Conservation (phyloP, 2,797 vertebrate genomes). For the Lerista edwardsae region DNA sequence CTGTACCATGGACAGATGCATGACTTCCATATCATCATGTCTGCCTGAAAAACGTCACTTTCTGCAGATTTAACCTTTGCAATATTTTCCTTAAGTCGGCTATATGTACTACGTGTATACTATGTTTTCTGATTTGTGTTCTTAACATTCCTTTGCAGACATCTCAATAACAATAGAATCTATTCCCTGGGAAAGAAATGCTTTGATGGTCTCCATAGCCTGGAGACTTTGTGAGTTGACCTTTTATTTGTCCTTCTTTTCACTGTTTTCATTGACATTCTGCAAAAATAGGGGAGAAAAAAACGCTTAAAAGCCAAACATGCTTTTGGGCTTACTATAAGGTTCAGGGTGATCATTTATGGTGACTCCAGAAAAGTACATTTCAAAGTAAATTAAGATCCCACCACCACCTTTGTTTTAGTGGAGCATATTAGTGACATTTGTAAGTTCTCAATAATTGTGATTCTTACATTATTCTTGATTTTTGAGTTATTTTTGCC, state of each 20-base stretch:
- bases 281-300: slow-evolving; percentile 53
- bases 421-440: slow-evolving; percentile 19
- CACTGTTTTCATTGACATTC: slow-evolving; percentile 79
- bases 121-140: slow-evolving; percentile 69
- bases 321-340: slow-evolving; percentile 68
- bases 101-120: slow-evolving; percentile 59
- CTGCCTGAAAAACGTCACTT: slow-evolving; percentile 51
- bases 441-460: slow-evolving; percentile 10
- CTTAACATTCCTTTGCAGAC: slow-evolving; percentile 83
- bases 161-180: slow-evolving; percentile 98
- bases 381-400: slow-evolving; percentile 30
- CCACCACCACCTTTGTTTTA: slow-evolving; percentile 46
- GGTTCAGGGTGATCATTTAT: slow-evolving; percentile 65
- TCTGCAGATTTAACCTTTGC: slow-evolving; percentile 66
- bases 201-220: slow-evolving; percentile 92
- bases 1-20: slow-evolving; percentile 41
- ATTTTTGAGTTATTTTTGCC: background rate
- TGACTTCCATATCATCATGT: slow-evolving; percentile 68
- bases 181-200: slow-evolving; percentile 94
- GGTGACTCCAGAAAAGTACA: slow-evolving; percentile 47
- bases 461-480: background rate
- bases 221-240: slow-evolving; percentile 89
- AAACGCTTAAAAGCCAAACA: slow-evolving; percentile 73
- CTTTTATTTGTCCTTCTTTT: slow-evolving; percentile 80
- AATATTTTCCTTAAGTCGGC: slow-evolving; percentile 62